These are phyloP conservation scores for Notechis scutatus DNA, from an alignment of 2,113 vertebrate genomes.

Conservation along the genomic window DNA sequence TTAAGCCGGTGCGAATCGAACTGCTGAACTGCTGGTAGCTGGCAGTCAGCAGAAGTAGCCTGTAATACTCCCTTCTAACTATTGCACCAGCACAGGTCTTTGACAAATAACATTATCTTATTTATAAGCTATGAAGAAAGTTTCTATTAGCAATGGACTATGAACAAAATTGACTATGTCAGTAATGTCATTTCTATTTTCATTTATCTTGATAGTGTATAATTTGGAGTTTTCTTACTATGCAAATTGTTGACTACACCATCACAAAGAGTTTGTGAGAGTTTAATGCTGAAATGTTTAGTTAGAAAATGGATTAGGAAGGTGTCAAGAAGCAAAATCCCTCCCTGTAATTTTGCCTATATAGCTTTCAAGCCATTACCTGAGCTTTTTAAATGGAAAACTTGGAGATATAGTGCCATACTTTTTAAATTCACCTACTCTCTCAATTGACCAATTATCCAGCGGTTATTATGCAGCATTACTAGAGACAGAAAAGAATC, in stretches of 20 bases:
- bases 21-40: too few species aligned
- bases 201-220: slow-evolving; percentile 6
- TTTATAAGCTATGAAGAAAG: slow-evolving; percentile 7
- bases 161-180: slow-evolving; percentile 8
- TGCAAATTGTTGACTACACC: slow-evolving; percentile 32
- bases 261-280: slow-evolving; percentile 26
- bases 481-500: background rate
- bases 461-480: background rate
- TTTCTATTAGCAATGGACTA: background rate
- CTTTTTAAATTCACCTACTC: background rate
- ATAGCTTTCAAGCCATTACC: background rate
- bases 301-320: slow-evolving; percentile 16
- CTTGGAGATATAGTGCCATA: background rate
- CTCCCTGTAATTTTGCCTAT: background rate
- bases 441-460: background rate
- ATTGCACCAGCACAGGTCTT: too few species aligned
- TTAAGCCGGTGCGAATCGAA: too few species aligned
- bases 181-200: slow-evolving; percentile 9
- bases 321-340: background rate
- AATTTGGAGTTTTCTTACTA: slow-evolving; percentile 16
- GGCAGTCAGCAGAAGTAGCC: too few species aligned
- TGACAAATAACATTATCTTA: background rate
- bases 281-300: slow-evolving; percentile 22
- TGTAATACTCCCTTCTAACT: too few species aligned
- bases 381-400: background rate